Conservation (phyloP, 2,113 vertebrate genomes). For the Sturnus vulgaris region DNA sequence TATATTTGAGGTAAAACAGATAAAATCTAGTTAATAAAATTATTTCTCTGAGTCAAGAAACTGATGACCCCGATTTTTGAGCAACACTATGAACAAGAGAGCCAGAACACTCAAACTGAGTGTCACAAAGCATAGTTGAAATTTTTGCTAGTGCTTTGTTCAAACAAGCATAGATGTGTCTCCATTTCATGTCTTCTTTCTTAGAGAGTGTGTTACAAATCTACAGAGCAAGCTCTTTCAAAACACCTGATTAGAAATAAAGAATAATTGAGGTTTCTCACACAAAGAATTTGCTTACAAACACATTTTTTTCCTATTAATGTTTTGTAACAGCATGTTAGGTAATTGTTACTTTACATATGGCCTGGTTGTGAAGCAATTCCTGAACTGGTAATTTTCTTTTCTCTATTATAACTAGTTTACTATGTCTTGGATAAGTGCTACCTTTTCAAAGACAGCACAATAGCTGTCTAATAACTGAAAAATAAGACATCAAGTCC, state of each 20-base stretch:
- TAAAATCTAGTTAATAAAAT: background rate
- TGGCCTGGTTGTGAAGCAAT: background rate
- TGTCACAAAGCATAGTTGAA: background rate
- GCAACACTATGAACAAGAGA: background rate
- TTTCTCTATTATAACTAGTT: slow-evolving; percentile 4
- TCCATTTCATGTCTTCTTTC: background rate
- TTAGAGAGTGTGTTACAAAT: background rate
- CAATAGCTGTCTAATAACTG: background rate
- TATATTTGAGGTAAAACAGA: background rate
- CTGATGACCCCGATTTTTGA: background rate
- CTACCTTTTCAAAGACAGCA: background rate
- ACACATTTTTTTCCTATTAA: background rate
- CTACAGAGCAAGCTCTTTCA: background rate
- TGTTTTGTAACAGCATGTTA: background rate
- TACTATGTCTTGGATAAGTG: background rate
- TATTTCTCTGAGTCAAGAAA: background rate
- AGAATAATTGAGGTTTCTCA: background rate
- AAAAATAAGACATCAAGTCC: background rate
- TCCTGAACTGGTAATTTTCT: background rate
- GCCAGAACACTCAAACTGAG: background rate
- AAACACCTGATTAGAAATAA: slow-evolving; percentile 12
- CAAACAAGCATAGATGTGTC: background rate
- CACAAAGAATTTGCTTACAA: background rate
- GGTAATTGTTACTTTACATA: background rate
- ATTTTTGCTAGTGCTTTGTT: background rate